A percentile compares a stretch with the other conserved stretches of the same genome.
phyloP scores from a whole-genome alignment of 1,140 invertebrate species.

The Pteromalus puparum region DNA sequence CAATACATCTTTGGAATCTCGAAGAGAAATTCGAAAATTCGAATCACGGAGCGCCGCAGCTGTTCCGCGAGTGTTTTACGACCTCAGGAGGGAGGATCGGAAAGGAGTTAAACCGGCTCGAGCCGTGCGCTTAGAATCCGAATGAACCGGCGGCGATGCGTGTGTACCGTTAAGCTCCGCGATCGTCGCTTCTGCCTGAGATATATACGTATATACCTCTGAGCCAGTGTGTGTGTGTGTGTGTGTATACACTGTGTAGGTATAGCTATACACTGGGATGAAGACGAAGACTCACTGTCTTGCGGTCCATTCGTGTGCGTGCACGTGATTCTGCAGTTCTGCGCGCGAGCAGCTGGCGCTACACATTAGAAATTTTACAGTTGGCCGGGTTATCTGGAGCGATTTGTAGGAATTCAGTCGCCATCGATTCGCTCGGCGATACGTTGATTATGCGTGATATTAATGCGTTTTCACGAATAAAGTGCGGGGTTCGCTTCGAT shows the following conservation, averaged over 20 bases:
- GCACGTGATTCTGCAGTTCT: neutral
- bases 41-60: slow-evolving; percentile 6
- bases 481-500: neutral
- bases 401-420: neutral
- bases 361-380: neutral
- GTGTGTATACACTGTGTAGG: too few species aligned
- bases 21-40: slow-evolving; percentile 14
- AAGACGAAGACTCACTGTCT: neutral
- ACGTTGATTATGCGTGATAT: too few species aligned
- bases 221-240: neutral
- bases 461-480: too few species aligned
- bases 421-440: neutral
- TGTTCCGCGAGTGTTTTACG: slow-evolving; percentile 42
- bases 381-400: neutral
- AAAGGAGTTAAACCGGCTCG: slow-evolving; percentile 47
- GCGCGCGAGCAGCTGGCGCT: neutral
- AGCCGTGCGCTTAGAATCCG: slow-evolving; percentile 33
- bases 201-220: neutral
- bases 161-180: neutral
- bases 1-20: neutral
- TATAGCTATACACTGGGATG: neutral
- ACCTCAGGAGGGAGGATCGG: slow-evolving; percentile 34
- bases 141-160: slow-evolving; percentile 30
- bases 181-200: neutral
- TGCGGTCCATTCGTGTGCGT: neutral